Evolutionary conservation across 2,797 vertebrate species (phyloP).

Genomic region (Periophthalmus magnuspinnatus): DNA sequence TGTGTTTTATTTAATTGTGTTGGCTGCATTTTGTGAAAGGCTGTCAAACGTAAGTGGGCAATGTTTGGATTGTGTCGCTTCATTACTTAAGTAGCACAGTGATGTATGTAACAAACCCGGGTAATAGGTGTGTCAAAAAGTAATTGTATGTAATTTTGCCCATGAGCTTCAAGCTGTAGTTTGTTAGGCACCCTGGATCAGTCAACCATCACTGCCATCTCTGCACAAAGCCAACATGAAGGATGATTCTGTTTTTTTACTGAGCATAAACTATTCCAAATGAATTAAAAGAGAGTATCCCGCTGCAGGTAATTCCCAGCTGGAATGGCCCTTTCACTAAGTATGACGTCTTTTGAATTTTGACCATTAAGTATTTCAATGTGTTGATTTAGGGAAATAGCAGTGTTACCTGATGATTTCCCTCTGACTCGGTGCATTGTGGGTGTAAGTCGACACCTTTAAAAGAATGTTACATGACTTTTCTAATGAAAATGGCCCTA

Average conservation of each 20-base stretch:
- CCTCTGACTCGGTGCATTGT: slow-evolving; percentile 27
- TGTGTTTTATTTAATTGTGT: slow-evolving; percentile 1
- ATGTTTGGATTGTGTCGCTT: slow-evolving; percentile 9
- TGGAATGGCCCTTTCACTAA: slow-evolving; percentile 15
- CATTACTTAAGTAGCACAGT: slow-evolving; percentile 11
- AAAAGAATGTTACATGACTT: slow-evolving; percentile 40
- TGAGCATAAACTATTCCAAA: slow-evolving; percentile 17
- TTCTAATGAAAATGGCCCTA: slow-evolving; percentile 33
- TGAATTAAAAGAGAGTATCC: slow-evolving; percentile 27
- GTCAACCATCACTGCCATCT: slow-evolving; percentile 21
- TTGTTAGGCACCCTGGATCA: slow-evolving; percentile 15
- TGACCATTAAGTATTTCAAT: slow-evolving; percentile 28
- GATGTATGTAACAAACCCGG: slow-evolving; percentile 10
- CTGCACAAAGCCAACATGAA: slow-evolving; percentile 16
- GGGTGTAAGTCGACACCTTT: slow-evolving; percentile 47
- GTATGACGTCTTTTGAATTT: slow-evolving; percentile 21
- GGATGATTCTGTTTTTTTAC: slow-evolving; percentile 14
- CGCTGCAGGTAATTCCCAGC: slow-evolving; percentile 37
- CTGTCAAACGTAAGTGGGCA: slow-evolving; percentile 1
- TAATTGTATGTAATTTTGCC: slow-evolving; percentile 45
- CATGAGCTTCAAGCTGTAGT: slow-evolving; percentile 18
- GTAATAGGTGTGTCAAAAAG: slow-evolving; percentile 34
- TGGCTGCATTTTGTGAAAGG: not conserved
- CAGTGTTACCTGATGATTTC: slow-evolving; percentile 32
- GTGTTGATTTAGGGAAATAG: slow-evolving; percentile 34